Evolutionary conservation across 2,797 vertebrate genomes (phyloP).

Genomic region (Typhlichthys eigenmanni): DNA sequence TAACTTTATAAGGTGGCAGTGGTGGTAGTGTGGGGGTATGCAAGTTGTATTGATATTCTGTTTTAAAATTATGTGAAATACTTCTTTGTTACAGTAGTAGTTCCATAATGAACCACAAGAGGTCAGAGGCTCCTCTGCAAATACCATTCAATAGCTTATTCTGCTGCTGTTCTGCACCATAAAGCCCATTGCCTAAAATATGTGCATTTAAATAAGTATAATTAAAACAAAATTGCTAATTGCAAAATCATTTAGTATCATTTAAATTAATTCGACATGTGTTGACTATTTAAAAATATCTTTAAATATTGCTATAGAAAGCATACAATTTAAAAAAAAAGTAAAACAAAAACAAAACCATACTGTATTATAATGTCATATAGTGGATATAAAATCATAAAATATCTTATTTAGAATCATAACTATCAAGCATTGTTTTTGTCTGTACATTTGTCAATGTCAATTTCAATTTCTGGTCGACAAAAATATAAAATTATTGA

Average conservation of each 20-base stretch:
- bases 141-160: conserved; percentile 43
- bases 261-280: conserved; percentile 64
- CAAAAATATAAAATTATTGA: no score
- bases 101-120: conserved; percentile 72
- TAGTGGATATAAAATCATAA: conserved; percentile 8
- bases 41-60: neutral
- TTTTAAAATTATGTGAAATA: conserved; percentile 40
- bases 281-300: conserved; percentile 54
- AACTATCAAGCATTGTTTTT: no score
- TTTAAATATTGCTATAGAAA: conserved; percentile 51
- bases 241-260: conserved; percentile 64
- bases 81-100: conserved; percentile 46
- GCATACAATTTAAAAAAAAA: conserved; percentile 38
- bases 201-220: conserved; percentile 72
- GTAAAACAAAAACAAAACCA: conserved; percentile 21
- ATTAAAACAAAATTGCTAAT: conserved; percentile 77
- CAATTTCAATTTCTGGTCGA: no score
- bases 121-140: conserved; percentile 76
- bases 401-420: no score
- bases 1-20: no score
- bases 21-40: no score
- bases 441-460: no score
- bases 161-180: conserved; percentile 52
- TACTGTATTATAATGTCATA: conserved; percentile 34
- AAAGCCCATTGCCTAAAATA: conserved; percentile 56